Evolutionary conservation across 2,797 vertebrate species (phyloP).

Genomic region (Pelochelys cantorii): DNA sequence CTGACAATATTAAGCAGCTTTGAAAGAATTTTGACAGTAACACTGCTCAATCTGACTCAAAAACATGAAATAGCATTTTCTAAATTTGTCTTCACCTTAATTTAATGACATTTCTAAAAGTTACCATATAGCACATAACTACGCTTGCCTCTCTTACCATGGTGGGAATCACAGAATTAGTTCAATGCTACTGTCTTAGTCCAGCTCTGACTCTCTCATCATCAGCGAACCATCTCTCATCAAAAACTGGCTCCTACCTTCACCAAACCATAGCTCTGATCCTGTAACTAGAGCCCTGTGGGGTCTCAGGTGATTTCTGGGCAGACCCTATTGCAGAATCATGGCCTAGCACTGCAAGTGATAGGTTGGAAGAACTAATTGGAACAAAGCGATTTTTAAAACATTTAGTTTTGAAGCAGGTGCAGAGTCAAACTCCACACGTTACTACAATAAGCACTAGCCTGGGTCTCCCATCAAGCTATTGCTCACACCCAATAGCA

Average conservation of each 20-base stretch:
- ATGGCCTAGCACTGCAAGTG: neutral
- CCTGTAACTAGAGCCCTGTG: neutral
- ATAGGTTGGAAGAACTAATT: neutral
- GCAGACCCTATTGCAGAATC: neutral
- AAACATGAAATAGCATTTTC: neutral
- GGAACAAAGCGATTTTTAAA: neutral
- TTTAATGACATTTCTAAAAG: neutral
- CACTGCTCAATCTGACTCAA: neutral
- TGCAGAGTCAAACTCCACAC: neutral
- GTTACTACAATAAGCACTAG: neutral
- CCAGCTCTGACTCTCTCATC: neutral
- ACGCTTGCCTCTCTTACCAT: neutral
- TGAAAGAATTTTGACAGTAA: neutral
- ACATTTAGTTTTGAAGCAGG: neutral
- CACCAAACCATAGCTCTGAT: neutral
- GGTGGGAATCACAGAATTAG: neutral
- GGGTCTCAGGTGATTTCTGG: neutral
- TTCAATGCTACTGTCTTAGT: no score
- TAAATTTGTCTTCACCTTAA: neutral
- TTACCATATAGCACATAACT: neutral
- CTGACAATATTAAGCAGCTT: neutral
- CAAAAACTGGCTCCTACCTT: neutral
- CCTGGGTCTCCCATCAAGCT: neutral
- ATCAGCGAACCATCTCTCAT: neutral
- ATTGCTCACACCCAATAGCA: neutral